Evolutionary conservation across 2,113 vertebrate genomes (phyloP), one percentile per base, ranked within the genome.

Genomic region (Neodontobutis hainanensis): DNA sequence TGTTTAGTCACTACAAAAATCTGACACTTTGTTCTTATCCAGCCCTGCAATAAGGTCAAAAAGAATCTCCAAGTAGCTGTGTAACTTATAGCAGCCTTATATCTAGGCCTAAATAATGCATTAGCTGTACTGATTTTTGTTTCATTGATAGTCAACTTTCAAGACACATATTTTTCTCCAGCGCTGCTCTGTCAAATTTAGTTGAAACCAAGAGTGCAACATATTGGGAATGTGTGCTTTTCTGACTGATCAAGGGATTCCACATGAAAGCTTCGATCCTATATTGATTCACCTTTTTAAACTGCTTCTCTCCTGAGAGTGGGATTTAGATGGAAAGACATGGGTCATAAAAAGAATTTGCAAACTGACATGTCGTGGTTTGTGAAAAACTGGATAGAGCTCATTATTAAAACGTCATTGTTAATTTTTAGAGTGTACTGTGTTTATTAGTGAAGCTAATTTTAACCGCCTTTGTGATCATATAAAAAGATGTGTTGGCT

Each of bases 401-500:
- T 75, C 46, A 63, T 82, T 80, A 87, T 88, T 77, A 75, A 84
- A 77, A 78, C 73, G 85, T 73, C 80, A 80, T 73, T 70, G 40
- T 48, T 65, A 84, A 85, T 88, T 76, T 81, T 85, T 72, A 57
- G 78, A 42, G 45, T 59, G 45, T 63, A 63, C 44, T 4, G 15
- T 81, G 80, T 87, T 83, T 81, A 83, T 82, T 82, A 76, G 65
- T 40, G 49, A 55, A 75, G 70, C 78, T 84, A 83, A 84, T 86
- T 87, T 84, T 73, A 82, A 73, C 77, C 60, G 77, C 84, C 85
- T 77, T 53, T 79, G 50, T 4, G 10, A 80, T 85, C 84, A 78
- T 59, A 51, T 78, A 75, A 83, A 63, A 78, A 70, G 77, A 65
- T 35, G 10, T n/a, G 59, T 51, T 74, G 4, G 12, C 43, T 62